phyloP scores from a whole-genome alignment of 2,888 invertebrate genomes.

The Deilephila porcellus region DNA sequence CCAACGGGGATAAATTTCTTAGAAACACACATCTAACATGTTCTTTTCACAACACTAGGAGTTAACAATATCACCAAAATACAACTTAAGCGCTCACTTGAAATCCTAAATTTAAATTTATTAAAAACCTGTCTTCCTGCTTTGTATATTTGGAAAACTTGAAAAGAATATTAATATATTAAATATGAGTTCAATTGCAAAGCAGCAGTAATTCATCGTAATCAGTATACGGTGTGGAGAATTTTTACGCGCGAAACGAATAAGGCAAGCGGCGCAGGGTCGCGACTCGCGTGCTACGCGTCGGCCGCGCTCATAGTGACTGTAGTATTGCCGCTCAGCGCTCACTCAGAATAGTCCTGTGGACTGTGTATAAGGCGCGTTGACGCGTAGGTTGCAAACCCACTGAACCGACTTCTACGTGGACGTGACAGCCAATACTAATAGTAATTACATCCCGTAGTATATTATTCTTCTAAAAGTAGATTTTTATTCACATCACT shows the following conservation, averaged over 20 bases:
- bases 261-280: constrained; percentile 42
- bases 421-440: not conserved
- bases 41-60: constrained; percentile 5
- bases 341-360: constrained; percentile 9
- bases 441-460: not conserved
- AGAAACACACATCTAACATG: not conserved
- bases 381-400: not conserved
- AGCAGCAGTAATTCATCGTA: constrained; percentile 59
- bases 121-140: constrained; percentile 45
- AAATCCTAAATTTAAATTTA: not conserved
- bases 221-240: constrained; percentile 58
- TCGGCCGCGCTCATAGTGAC: constrained; percentile 64
- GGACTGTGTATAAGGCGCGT: not conserved
- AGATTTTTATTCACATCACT: not conserved
- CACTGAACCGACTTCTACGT: not conserved
- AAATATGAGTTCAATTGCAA: constrained; percentile 48
- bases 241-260: constrained; percentile 55
- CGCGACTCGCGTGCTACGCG: constrained; percentile 65
- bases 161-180: constrained; percentile 49
- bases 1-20: not conserved
- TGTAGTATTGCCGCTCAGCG: constrained; percentile 39
- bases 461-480: not conserved
- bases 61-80: not conserved
- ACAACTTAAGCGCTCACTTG: not conserved
- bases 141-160: constrained; percentile 46